Conservation (phyloP, 2,797 vertebrate species). For the Coregonus sp. region DNA sequence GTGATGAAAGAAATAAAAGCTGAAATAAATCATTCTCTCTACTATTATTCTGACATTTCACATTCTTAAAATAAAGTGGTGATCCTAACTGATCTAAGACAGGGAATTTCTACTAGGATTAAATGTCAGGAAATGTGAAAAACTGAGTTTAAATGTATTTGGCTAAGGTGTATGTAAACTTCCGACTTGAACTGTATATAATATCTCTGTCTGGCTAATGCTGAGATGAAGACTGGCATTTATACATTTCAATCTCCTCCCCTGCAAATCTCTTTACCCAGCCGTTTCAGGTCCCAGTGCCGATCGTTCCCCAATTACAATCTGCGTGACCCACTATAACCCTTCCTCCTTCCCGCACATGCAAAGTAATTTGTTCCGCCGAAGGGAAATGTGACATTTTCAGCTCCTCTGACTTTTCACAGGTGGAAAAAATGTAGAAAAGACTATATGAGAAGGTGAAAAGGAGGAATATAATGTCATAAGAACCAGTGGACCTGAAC, state of each 20-base stretch:
- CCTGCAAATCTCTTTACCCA: conserved; percentile 2
- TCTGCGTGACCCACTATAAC: too few species aligned
- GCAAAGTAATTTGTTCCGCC: conserved; percentile 52
- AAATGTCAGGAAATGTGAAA: too few species aligned
- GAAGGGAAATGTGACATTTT: conserved; percentile 72
- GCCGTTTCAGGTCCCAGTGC: background rate
- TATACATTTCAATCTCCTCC: conserved; percentile 47
- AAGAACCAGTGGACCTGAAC: background rate
- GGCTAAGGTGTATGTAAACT: too few species aligned
- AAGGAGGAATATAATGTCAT: background rate
- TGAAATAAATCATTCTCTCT: too few species aligned
- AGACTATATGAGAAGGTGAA: conserved; percentile 39
- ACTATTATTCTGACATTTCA: too few species aligned
- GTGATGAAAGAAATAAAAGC: too few species aligned
- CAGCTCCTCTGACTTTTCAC: conserved; percentile 41
- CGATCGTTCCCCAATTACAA: background rate
- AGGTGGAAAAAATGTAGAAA: conserved; percentile 40
- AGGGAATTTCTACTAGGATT: too few species aligned
- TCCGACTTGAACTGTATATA: too few species aligned
- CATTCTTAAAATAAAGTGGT: too few species aligned
- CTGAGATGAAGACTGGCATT: conserved; percentile 33
- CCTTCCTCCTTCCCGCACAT: background rate
- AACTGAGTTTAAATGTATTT: too few species aligned
- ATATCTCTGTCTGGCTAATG: background rate
- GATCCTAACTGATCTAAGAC: too few species aligned